Base-by-base conservation (phyloP, 2,888 invertebrate genomes). In the Phalangium opilio region DNA sequence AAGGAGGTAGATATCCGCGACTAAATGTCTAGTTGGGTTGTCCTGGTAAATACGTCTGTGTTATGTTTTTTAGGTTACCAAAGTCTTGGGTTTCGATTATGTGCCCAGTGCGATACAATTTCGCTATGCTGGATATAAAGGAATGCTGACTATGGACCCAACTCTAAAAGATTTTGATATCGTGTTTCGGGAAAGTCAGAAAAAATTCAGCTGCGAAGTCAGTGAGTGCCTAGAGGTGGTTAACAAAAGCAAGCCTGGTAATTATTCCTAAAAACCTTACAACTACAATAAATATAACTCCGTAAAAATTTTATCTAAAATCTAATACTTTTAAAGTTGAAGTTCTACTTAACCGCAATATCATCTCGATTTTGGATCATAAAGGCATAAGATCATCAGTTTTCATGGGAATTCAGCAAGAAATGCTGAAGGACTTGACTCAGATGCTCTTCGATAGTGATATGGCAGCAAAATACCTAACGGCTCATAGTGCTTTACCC, bases 291-390 rank as follows among this genome's bases (percentile, higher is more conserved):
- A n/a, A n/a, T n/a, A n/a, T n/a, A n/a, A n/a, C n/a, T n/a, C n/a
- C n/a, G n/a, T n/a, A n/a, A n/a, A n/a, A n/a, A n/a, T n/a, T 27
- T 27, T 7, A 27, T 7, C 27, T 27, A 4, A 27, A 27, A 27
- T 27, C 5, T 27, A 27, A 27, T 27, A n/a, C n/a, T n/a, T n/a
- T n/a, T 27, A 7, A 4, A 27, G 27, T 27, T 4, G 27, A 27
- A 49, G 57, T 50, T 43, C 61, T 41, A 45, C 46, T 48, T 49
- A 61, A 57, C 27, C 50, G 54, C 17, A 55, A 52, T 40, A 40
- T 57, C 33, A 50, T 53, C 5, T 54, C 59, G 1, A 59, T 62
- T 41, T 45, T 55, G n/a, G 50, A 57, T 15, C 59, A 58, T 47
- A 52, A 57, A 51, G 49, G 49, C 1, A 48, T 58, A 33, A 48